Evolutionary conservation across 1,140 invertebrate genomes (phyloP).

Genomic region (Propsilocerus akamusi): DNA sequence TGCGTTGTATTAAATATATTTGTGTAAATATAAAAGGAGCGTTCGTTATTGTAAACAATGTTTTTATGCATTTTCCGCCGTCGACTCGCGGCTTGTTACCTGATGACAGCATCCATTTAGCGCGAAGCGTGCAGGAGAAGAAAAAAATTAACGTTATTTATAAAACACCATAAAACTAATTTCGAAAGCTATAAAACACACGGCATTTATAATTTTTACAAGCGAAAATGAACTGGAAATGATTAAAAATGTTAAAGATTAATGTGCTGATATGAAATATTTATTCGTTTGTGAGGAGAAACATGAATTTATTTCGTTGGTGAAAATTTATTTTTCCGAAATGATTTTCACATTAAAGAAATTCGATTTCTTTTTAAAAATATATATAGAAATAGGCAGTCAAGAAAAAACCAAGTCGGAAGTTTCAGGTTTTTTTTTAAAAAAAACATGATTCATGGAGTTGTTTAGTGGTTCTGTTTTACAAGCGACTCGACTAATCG

Average conservation of each 20-base stretch:
- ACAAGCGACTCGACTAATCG: no score
- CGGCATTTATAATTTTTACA: neutral
- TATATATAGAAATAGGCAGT: no score
- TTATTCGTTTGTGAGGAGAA: no score
- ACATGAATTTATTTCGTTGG: neutral
- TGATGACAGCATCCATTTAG: conserved; percentile 4
- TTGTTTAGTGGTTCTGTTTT: no score
- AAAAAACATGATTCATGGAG: neutral
- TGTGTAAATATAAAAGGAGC: no score
- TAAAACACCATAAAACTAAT: conserved; percentile 3
- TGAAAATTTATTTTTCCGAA: neutral
- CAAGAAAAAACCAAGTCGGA: no score
- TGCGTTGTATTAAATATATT: no score
- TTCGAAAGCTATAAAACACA: neutral
- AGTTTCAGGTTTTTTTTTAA: no score
- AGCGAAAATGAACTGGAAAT: neutral
- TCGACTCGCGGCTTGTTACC: neutral
- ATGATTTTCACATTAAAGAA: neutral
- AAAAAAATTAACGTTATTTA: neutral
- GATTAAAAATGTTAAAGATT: conserved; percentile 2
- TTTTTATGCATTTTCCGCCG: no score
- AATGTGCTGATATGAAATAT: neutral
- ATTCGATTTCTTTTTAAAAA: no score
- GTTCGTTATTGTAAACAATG: no score
- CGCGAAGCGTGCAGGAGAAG: no score